These are phyloP conservation scores for Beroe ovata DNA, from an alignment of 37 sponge, comb jelly and placozoan genomes.

Conservation along the genomic window DNA sequence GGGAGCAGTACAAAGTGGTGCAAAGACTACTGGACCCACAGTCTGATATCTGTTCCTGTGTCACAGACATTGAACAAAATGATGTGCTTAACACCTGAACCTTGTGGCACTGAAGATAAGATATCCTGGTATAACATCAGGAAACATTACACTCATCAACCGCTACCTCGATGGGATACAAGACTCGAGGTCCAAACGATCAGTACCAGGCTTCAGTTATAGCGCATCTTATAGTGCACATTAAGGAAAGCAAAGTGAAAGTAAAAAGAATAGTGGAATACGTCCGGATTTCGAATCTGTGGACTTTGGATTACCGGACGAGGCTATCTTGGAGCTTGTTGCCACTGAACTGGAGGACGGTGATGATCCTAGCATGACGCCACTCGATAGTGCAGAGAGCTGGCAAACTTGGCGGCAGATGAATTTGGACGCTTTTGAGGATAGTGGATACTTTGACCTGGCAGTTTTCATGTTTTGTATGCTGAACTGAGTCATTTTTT, in stretches of 20 bases:
- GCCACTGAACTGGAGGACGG: not conserved
- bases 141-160: not conserved
- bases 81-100: constrained; percentile 34
- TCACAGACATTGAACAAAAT: not conserved
- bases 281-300: not conserved
- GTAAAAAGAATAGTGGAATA: not conserved
- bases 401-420: not conserved
- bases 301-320: not conserved
- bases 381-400: not conserved
- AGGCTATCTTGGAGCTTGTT: no score
- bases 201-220: not conserved
- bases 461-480: constrained; percentile 17
- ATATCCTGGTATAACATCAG: constrained; percentile 11
- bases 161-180: no score
- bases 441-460: not conserved
- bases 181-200: not conserved
- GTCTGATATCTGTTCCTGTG: not conserved
- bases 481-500: no score
- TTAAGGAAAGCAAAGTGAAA: not conserved
- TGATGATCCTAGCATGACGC: not conserved
- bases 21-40: not conserved
- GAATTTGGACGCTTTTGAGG: not conserved
- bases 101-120: not conserved
- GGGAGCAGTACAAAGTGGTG: constrained; percentile 1
- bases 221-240: not conserved